phyloP scores from a whole-genome alignment of 2,797 vertebrate species.

The Enteromius trimaculatus region DNA sequence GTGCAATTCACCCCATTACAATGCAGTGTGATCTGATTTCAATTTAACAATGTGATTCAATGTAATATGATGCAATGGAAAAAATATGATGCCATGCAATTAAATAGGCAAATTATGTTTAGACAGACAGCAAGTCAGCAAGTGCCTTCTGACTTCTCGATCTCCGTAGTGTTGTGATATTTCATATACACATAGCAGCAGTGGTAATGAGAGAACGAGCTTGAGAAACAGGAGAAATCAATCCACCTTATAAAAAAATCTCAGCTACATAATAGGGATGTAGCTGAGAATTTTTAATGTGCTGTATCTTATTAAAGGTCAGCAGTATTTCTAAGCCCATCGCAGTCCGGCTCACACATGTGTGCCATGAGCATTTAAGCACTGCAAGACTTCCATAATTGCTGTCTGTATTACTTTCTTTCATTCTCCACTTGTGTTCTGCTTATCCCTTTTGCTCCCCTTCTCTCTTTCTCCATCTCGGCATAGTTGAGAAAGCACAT shows the following conservation, averaged over 20 bases:
- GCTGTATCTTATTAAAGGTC: not conserved
- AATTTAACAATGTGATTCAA: not conserved
- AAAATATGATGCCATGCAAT: not conserved
- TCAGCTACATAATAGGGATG: not conserved
- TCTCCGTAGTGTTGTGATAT: not conserved
- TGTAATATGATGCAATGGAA: not conserved
- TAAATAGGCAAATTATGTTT: not conserved
- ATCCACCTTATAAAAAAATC: not conserved
- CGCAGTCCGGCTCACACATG: not conserved
- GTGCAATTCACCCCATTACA: no score
- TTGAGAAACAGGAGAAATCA: not conserved
- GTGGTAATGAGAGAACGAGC: not conserved
- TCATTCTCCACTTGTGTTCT: constrained; percentile 42
- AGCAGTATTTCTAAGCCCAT: not conserved
- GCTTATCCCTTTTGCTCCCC: constrained; percentile 15
- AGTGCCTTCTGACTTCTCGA: not conserved
- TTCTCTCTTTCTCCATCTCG: constrained; percentile 1
- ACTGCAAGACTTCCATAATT: constrained; percentile 25
- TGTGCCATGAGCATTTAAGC: constrained; percentile 12
- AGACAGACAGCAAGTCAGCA: not conserved
- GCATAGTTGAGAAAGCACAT: constrained; percentile 35
- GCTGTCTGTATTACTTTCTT: constrained; percentile 13
- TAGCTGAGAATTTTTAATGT: not conserved
- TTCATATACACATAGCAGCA: not conserved
- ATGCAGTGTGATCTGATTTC: no score